A percentile compares a stretch with the other conserved stretches of the same genome.
These are phyloP conservation scores for Poeciliopsis presidionis DNA, from an alignment of 2,797 vertebrate species.

Conservation along the genomic window DNA sequence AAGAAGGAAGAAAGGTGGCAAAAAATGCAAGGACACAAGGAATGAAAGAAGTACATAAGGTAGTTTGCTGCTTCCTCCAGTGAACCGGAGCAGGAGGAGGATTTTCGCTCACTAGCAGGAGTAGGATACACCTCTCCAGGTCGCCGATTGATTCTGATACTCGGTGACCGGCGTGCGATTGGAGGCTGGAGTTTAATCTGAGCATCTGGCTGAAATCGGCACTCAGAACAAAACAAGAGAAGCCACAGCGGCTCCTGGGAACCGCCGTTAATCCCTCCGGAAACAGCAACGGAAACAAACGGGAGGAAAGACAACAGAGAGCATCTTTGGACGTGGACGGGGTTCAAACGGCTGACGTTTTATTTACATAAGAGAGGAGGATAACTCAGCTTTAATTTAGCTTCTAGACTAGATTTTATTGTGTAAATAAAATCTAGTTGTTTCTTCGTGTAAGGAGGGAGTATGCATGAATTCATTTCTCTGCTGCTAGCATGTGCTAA, in stretches of 20 bases:
- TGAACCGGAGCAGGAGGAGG: slow-evolving; percentile 58
- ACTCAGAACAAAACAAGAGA: slow-evolving; percentile 56
- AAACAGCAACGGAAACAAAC: slow-evolving; percentile 34
- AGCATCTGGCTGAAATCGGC: slow-evolving; percentile 51
- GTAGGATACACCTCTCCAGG: slow-evolving; percentile 67
- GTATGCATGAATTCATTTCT: too few relatives aligned
- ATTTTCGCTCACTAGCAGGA: slow-evolving; percentile 69
- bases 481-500: too few relatives aligned
- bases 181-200: slow-evolving; percentile 61
- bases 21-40: background rate
- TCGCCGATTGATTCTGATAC: slow-evolving; percentile 61
- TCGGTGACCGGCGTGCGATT: slow-evolving; percentile 47
- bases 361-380: too few relatives aligned
- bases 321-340: slow-evolving; percentile 29
- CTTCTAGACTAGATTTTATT: too few relatives aligned
- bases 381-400: too few relatives aligned
- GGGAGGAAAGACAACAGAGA: slow-evolving; percentile 41
- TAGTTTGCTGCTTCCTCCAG: slow-evolving; percentile 31
- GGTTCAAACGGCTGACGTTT: too few relatives aligned
- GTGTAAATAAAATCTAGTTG: too few relatives aligned
- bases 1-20: background rate
- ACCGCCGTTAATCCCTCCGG: slow-evolving; percentile 48
- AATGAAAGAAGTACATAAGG: too few relatives aligned
- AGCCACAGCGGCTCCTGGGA: slow-evolving; percentile 56
- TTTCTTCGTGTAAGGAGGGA: too few relatives aligned